Percentiles rank a stretch among this genome's conserved stretches.
Evolutionary conservation across 1,140 invertebrate genomes (phyloP).

Genomic region (Yoshiicerus persimilis): DNA sequence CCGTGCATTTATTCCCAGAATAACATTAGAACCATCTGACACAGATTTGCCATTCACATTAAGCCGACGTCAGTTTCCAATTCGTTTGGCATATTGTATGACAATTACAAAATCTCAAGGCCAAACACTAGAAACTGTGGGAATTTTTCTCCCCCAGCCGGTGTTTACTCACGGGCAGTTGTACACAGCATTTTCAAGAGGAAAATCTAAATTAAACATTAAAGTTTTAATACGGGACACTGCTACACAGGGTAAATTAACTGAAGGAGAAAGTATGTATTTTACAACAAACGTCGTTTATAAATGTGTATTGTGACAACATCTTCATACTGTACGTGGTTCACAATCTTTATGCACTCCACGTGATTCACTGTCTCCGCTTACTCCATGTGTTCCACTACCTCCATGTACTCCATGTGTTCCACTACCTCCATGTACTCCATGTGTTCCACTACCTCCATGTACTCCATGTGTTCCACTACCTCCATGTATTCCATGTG

Average conservation of each 20-base stretch:
- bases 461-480: no score
- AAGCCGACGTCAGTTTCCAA: slow-evolving; percentile 54
- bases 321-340: no score
- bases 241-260: neutral
- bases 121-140: slow-evolving; percentile 49
- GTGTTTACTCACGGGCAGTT: slow-evolving; percentile 50
- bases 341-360: no score
- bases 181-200: neutral
- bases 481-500: no score
- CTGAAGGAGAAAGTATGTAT: neutral
- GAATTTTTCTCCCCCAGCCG: slow-evolving; percentile 44
- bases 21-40: slow-evolving; percentile 5
- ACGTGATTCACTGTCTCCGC: no score
- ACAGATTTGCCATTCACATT: slow-evolving; percentile 37
- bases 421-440: no score
- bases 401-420: no score
- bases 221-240: neutral
- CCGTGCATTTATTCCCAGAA: slow-evolving; percentile 11
- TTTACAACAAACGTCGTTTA: neutral
- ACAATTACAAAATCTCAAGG: slow-evolving; percentile 57
- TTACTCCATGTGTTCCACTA: no score
- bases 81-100: slow-evolving; percentile 54
- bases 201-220: neutral
- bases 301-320: no score
- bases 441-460: no score